phyloP scores from a whole-genome alignment of 23 tunicate species.

The Oikopleura albicans region DNA sequence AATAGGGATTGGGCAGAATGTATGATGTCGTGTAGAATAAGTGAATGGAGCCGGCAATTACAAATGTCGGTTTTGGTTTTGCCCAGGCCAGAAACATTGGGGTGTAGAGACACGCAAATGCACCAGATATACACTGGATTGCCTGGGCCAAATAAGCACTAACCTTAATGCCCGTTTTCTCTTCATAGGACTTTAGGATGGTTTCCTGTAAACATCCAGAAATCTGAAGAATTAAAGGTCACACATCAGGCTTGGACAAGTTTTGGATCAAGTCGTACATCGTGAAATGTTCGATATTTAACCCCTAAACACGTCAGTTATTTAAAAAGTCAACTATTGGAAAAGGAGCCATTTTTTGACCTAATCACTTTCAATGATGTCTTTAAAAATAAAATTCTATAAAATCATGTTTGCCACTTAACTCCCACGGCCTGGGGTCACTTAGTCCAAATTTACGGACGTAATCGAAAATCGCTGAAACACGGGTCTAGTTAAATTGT shows the following conservation, averaged over 20 bases:
- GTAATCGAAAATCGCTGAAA: too few species aligned
- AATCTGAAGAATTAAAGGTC: background rate
- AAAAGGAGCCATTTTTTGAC: too few species aligned
- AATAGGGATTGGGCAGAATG: background rate
- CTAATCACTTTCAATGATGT: too few species aligned
- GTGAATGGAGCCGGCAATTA: background rate
- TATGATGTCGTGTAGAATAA: background rate
- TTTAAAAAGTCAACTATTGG: too few species aligned
- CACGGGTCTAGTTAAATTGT: too few species aligned
- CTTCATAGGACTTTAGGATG: slow-evolving; percentile 9
- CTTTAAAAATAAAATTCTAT: too few species aligned
- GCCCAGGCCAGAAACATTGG: background rate
- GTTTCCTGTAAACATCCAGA: slow-evolving; percentile 13
- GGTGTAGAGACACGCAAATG: slow-evolving; percentile 2
- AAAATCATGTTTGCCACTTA: too few species aligned
- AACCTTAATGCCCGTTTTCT: background rate
- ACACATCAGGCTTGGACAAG: background rate
- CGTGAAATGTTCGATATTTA: background rate
- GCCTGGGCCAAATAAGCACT: background rate
- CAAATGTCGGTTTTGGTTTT: background rate
- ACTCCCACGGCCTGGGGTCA: too few species aligned
- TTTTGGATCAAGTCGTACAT: background rate
- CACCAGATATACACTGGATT: background rate
- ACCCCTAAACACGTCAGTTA: too few species aligned
- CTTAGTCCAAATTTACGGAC: too few species aligned